Percentiles rank a stretch among this genome's conserved stretches.
phyloP scores from a whole-genome alignment of 2,888 invertebrate species.

The Brenthis daphne region DNA sequence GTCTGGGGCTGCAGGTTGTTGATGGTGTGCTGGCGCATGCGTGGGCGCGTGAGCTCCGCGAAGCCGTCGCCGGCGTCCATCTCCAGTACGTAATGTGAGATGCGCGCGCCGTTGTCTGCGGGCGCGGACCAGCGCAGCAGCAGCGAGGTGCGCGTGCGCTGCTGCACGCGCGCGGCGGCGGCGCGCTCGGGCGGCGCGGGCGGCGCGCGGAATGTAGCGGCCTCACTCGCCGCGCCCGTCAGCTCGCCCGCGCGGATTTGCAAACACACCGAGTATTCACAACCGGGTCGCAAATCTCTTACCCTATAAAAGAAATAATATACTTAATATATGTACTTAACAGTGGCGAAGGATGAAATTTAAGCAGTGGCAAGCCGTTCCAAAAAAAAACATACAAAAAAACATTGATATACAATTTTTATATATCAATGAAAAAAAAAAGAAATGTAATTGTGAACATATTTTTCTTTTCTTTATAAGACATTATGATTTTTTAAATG shows the following conservation, averaged over 20 bases:
- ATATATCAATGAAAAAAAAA: no score
- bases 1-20: conserved; percentile 90
- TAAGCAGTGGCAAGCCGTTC: no score
- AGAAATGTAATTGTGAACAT: no score
- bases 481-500: no score
- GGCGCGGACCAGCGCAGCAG: conserved; percentile 88
- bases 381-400: no score
- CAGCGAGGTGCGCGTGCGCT: conserved; percentile 87
- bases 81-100: conserved; percentile 89
- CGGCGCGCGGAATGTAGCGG: conserved; percentile 90
- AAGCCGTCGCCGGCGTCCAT: conserved; percentile 88
- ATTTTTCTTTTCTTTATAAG: no score
- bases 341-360: no score
- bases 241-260: conserved; percentile 89
- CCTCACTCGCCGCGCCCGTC: conserved; percentile 89
- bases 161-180: conserved; percentile 87
- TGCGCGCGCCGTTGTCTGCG: conserved; percentile 90
- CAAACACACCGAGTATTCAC: conserved; percentile 91
- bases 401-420: no score
- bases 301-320: conserved; percentile 69
- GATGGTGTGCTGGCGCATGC: conserved; percentile 88
- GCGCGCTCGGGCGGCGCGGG: conserved; percentile 90
- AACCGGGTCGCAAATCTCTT: conserved; percentile 93
- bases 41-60: conserved; percentile 87
- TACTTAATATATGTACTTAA: neutral